Conservation (phyloP, 53 echinoderm and acorn worm genomes). For the Holothuria leucospilota region DNA sequence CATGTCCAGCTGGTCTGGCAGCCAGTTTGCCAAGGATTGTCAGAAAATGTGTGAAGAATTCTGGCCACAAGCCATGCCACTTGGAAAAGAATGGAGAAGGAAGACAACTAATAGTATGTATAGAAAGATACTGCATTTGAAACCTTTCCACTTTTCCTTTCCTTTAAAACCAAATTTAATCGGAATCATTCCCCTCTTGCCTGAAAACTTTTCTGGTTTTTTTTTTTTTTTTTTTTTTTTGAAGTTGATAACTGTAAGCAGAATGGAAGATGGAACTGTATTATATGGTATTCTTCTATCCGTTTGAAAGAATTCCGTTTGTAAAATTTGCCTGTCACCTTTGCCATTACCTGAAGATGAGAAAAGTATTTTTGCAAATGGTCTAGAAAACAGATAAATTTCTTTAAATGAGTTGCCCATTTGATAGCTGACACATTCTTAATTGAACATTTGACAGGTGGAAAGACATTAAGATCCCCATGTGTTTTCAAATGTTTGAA, state of each 20-base stretch:
- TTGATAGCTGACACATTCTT: not conserved
- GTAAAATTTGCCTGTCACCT: too few species aligned
- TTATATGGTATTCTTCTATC: too few species aligned
- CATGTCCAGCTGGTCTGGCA: slow-evolving; percentile 79
- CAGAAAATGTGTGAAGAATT: slow-evolving; percentile 84
- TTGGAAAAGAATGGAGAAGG: slow-evolving; percentile 93
- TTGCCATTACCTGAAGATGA: too few species aligned
- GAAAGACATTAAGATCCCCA: too few species aligned
- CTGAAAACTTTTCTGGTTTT: not conserved
- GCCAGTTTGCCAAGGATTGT: slow-evolving; percentile 84
- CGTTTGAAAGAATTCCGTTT: too few species aligned
- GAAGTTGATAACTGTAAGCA: too few species aligned
- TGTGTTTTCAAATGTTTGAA: too few species aligned
- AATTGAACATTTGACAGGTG: not conserved
- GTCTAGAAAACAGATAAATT: not conserved
- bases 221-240: too few species aligned
- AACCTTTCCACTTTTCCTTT: not conserved
- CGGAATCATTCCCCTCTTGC: not conserved
- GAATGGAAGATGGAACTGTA: too few species aligned
- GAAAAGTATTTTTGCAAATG: too few species aligned
- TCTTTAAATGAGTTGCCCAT: not conserved
- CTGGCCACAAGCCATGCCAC: slow-evolving; percentile 92
- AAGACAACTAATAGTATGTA: slow-evolving; percentile 86
- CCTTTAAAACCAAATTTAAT: too few species aligned
- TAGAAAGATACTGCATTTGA: not conserved